Conservation (phyloP, 2,797 vertebrate species). For the Clarias pachynema region DNA sequence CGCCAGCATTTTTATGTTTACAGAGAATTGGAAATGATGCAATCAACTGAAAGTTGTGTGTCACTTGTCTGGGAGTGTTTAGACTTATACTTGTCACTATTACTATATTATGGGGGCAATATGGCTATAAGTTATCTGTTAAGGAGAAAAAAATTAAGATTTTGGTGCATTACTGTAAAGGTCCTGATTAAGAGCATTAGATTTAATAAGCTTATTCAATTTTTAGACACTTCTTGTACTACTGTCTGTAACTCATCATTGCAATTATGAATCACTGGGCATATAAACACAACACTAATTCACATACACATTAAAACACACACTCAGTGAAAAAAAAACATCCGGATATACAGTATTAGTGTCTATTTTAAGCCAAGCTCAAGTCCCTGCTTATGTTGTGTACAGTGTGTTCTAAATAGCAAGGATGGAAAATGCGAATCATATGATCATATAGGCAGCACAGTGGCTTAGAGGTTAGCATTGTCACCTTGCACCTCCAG, state of each 20-base stretch:
- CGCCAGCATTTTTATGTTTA: conserved; percentile 23
- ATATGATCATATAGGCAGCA: too few species aligned
- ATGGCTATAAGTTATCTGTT: neutral
- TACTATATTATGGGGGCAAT: conserved; percentile 6
- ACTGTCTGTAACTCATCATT: neutral
- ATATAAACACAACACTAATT: neutral
- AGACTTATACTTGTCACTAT: conserved; percentile 15
- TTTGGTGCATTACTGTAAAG: neutral
- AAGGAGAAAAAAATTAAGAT: too few species aligned
- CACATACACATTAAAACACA: neutral
- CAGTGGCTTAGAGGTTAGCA: too few species aligned
- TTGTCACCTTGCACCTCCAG: too few species aligned
- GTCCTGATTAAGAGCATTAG: neutral
- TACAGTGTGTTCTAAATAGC: neutral
- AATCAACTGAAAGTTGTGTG: conserved; percentile 37
- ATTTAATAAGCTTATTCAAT: neutral
- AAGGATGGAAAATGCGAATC: neutral
- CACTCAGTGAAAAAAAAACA: neutral
- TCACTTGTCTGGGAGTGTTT: conserved; percentile 9
- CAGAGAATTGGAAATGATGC: conserved; percentile 43
- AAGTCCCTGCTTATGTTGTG: neutral
- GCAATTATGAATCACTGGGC: neutral
- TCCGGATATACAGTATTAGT: neutral
- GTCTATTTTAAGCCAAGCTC: neutral
- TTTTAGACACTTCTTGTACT: neutral